Evolutionary conservation across 2,797 vertebrate species (phyloP), one percentile per base, ranked within the genome.

Genomic region (Sebastiscus tertius): DNA sequence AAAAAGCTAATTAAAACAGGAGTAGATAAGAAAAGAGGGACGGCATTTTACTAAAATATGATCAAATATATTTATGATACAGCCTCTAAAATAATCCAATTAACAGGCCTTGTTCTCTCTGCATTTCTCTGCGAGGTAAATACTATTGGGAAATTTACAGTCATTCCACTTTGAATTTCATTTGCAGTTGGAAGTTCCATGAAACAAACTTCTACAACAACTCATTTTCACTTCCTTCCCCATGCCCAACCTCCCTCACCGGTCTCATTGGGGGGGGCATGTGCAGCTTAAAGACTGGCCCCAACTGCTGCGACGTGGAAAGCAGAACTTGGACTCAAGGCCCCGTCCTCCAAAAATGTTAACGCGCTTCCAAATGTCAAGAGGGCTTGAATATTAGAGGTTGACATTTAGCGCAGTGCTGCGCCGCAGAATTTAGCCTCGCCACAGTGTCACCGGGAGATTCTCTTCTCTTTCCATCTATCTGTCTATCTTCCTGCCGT

Each of bases 291-390:
- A 59, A 27, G 54, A 59, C 36, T 20, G n/a, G 24, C 72, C 4
- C 0, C 39, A 56, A 64, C 63, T 27, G 52, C 63, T 59, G 54
- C 8, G 18, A 82, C 58, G 63, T 42, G n/a, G 59, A 65, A 59
- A 75, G 26, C 66, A 66, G n/a, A 75, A 72, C 36, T 64, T 63
- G 63, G 34, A 88, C 80, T 75, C 72, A 62, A 82, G 24, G 8
- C 69, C 46, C 1, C 14, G 18, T 71, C 58, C 52, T 76, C 68
- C 72, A 73, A 84, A 87, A 87, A 87, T 78, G 66, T 83, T 86
- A 86, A 87, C 81, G 60, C 2, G 26, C n/a, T 31, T 85, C 63
- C 66, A 88, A 91, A 89, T 88, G 86, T 89, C 81, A 91, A 76
- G 59, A 82, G 64, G 71, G 18, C 65, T 75, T 0, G 14, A 80